Base-by-base conservation (phyloP, 2,797 vertebrate genomes). In the Myripristis jacobus region DNA sequence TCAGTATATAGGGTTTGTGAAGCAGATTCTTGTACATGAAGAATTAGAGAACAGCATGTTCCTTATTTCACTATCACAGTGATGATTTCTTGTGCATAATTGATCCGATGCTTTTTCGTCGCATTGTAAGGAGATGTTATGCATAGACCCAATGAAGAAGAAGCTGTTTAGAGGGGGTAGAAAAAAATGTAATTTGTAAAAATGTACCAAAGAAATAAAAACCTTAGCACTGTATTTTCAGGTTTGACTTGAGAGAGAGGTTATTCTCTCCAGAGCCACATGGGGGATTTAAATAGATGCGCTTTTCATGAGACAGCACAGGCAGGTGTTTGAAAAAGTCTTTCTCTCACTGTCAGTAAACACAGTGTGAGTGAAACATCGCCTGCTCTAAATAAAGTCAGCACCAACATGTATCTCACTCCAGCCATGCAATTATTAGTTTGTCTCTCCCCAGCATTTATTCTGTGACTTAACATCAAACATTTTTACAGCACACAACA, bases 271-370 rank as follows among this genome's bases (percentile, higher is more conserved):
- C 21, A 73, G 41, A 74, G 57, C 59, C 19, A 59, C 57, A 63
- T 65, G 31, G 59, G 56, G 11, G 22, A 44, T 64, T 80, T 78
- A 66, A 53, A 66, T 74, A 43, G 44, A 70, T 57, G 7, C 19
- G 34, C 11, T 76, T 83, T 76, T 67, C 59, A 83, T 80, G 48
- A 70, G 63, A 70, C 4, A 56, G 60, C 50, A 57, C n/a, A 24
- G 66, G 62, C 31, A 44, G 60, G 34, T 54, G 60, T 75, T 66
- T 34, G 25, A 76, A 67, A 70, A 73, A 77, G 19, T 61, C 19
- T 67, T 62, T 60, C 24, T 57, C 60, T 75, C 54, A 53, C 51
- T 50, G 63, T 67, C 66, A 56, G 73, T 70, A 63, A 85, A 80
- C 21, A 22, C 50, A 63, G 46, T 59, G 65, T 66, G 47, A 70